These are phyloP conservation scores for Allochrocebus solatus DNA, from an alignment of 2,797 vertebrate species.

Conservation along the genomic window DNA sequence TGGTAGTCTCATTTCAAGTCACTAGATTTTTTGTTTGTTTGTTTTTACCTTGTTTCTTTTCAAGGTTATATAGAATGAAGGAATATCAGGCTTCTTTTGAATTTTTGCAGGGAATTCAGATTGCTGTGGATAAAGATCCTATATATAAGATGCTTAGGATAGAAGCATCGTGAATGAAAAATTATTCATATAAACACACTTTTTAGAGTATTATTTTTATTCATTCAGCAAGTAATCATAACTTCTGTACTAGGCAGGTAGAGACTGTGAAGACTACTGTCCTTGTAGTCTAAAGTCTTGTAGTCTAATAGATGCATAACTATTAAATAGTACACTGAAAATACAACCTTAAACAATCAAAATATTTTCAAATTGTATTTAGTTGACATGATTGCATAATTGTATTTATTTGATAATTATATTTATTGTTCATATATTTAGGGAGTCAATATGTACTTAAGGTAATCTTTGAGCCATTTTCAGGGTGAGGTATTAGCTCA, in stretches of 20 bases:
- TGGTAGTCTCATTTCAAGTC: not conserved
- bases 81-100: not conserved
- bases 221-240: not conserved
- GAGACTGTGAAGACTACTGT: not conserved
- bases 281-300: not conserved
- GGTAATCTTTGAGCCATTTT: not conserved
- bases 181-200: not conserved
- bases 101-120: not conserved
- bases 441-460: not conserved
- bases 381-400: not conserved
- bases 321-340: conserved; percentile 27
- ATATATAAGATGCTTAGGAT: not conserved
- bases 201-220: not conserved
- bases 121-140: not conserved
- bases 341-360: not conserved
- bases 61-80: not conserved
- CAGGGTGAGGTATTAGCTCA: not conserved
- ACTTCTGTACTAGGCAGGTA: not conserved
- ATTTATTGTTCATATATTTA: not conserved
- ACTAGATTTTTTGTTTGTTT: not conserved
- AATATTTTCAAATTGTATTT: conserved; percentile 20
- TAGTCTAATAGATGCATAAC: not conserved
- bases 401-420: not conserved
- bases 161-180: not conserved
- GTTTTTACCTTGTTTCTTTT: not conserved